Evolutionary conservation across 2,797 vertebrate genomes (phyloP).

Genomic region (Sternarchorhynchus goeldii): DNA sequence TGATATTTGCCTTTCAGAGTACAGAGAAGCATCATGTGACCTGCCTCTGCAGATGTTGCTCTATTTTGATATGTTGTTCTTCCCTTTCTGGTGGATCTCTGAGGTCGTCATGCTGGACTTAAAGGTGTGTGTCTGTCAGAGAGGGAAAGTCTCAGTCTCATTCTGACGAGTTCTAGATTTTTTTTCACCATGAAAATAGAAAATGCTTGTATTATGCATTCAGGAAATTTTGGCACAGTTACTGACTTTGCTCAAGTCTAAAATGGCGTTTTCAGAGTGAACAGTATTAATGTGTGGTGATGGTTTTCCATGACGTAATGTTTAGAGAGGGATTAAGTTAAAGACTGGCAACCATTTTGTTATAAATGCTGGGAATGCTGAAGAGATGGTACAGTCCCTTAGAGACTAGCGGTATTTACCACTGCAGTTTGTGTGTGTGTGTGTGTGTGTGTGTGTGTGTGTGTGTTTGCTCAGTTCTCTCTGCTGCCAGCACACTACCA

Average conservation of each 20-base stretch:
- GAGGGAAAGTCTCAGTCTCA: not conserved
- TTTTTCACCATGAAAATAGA: no score
- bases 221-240: no score
- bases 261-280: no score
- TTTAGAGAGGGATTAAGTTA: not conserved
- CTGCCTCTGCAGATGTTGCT: conserved; percentile 88
- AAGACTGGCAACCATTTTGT: not conserved
- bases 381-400: not conserved
- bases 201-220: no score
- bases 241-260: no score
- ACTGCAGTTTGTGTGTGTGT: conserved; percentile 20
- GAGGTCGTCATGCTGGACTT: conserved; percentile 81
- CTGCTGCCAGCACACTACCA: conserved; percentile 82
- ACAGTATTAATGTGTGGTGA: no score
- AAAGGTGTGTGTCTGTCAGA: conserved; percentile 75
- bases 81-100: conserved; percentile 83
- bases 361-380: not conserved
- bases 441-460: conserved; percentile 20
- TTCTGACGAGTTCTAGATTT: no score
- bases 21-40: conserved; percentile 71
- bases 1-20: conserved; percentile 61
- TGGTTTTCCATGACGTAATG: not conserved
- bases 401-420: conserved; percentile 35
- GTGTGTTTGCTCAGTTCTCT: conserved; percentile 68
- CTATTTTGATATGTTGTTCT: conserved; percentile 85